Base-by-base conservation (phyloP, 1,140 invertebrate species). In the Pseudobourletiella spinata region DNA sequence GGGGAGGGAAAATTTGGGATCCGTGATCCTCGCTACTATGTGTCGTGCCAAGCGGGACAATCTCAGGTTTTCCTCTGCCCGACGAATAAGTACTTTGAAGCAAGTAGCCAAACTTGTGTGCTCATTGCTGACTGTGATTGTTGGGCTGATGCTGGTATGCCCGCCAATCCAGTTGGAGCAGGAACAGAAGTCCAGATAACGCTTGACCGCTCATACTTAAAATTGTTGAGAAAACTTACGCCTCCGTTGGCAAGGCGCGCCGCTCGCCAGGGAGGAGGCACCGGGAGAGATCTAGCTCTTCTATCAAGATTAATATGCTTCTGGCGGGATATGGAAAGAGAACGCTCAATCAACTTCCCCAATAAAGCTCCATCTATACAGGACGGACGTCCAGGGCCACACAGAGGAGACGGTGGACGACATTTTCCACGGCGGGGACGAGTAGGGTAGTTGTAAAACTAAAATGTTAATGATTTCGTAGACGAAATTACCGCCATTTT, bases 321-420 rank as follows among this genome's bases (percentile, higher is more conserved):
- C 18, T 69, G 67, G 67, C 32, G 61, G 48, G 64, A 66, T 32
- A 69, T 69, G 67, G 67, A 69, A 61, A 69, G 61, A 35, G 25
- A 44, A 26, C 42, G 67, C 39, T 59, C 62, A 3, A 14, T 66
- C 2, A 32, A 43, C 2, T 69, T 30, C 48, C 67, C 59, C 22
- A 44, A 58, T 25, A 63, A 35, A 8, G 25, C 11, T 3, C 56
- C 56, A 48, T 18, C 32, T n/a, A n/a, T n/a, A n/a, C n/a, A n/a
- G n/a, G n/a, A n/a, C n/a, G n/a, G n/a, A n/a, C n/a, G n/a, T n/a
- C n/a, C n/a, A n/a, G n/a, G n/a, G n/a, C n/a, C n/a, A n/a, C n/a
- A n/a, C n/a, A n/a, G n/a, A n/a, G n/a, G n/a, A n/a, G n/a, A n/a
- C n/a, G n/a, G n/a, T n/a, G n/a, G n/a, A n/a, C n/a, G n/a, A n/a